Percentiles rank a stretch among this genome's conserved stretches.
Conservation (phyloP, 2,888 invertebrate genomes). For the Cryptocephalus moraei region DNA sequence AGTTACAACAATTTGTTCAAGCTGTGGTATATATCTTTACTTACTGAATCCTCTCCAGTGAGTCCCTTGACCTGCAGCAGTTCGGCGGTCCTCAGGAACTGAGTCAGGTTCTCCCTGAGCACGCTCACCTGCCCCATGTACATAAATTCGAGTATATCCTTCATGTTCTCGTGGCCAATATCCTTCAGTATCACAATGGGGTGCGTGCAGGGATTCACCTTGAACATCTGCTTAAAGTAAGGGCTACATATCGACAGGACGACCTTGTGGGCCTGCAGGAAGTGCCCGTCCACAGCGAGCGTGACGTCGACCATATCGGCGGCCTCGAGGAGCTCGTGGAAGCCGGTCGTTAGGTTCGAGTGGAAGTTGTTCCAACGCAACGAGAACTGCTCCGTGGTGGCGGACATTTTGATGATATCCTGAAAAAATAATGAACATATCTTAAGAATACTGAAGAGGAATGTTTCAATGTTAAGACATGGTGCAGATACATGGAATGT, state of each 20-base stretch:
- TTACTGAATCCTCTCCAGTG: conserved; percentile 42
- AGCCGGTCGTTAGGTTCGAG: conserved; percentile 60
- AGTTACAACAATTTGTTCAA: too few relatives aligned
- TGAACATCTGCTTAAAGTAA: conserved; percentile 67
- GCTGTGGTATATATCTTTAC: conserved; percentile 3
- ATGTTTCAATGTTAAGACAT: too few relatives aligned
- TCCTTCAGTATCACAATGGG: conserved; percentile 65
- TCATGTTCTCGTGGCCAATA: conserved; percentile 56
- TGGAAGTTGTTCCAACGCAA: conserved; percentile 73
- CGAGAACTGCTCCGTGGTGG: conserved; percentile 59
- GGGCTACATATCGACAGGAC: conserved; percentile 71
- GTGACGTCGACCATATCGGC: conserved; percentile 71
- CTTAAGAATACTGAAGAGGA: too few relatives aligned
- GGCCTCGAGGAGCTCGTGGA: conserved; percentile 59
- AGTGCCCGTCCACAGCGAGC: conserved; percentile 66
- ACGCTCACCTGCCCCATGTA: conserved; percentile 66
- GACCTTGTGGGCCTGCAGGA: conserved; percentile 66
- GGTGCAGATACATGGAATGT: too few relatives aligned
- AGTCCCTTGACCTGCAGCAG: conserved; percentile 61
- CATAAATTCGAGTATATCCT: conserved; percentile 63
- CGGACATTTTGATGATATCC: conserved; percentile 13
- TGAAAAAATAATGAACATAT: too few relatives aligned
- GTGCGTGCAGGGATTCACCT: conserved; percentile 61
- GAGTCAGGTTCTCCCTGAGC: conserved; percentile 55
- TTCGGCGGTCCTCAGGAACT: conserved; percentile 62